Evolutionary conservation across 2,797 vertebrate genomes (phyloP).

Genomic region (Crotalus adamanteus): DNA sequence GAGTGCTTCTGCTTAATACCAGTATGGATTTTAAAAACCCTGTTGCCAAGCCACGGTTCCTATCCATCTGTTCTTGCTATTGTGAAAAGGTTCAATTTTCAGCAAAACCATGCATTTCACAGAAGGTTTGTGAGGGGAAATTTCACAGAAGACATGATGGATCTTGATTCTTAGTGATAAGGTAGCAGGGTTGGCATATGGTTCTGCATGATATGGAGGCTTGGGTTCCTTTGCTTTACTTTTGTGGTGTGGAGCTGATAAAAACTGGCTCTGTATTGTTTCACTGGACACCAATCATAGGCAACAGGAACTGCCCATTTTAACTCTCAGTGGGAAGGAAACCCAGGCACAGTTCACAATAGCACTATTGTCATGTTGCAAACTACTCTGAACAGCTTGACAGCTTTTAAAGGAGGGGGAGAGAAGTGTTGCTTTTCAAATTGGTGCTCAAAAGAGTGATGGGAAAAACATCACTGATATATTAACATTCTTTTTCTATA

Average conservation of each 20-base stretch:
- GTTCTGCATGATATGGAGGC: conserved; percentile 90
- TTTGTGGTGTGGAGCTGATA: conserved; percentile 86
- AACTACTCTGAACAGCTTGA: conserved; percentile 86
- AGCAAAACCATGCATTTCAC: conserved; percentile 76
- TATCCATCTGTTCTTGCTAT: conserved; percentile 89
- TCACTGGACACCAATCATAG: conserved; percentile 79
- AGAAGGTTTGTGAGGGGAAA: conserved; percentile 81
- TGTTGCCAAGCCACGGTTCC: conserved; percentile 76
- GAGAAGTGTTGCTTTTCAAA: conserved; percentile 71
- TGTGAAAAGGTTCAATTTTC: conserved; percentile 79
- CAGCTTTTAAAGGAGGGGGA: conserved; percentile 73
- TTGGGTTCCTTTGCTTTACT: conserved; percentile 83
- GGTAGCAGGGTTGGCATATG: conserved; percentile 97
- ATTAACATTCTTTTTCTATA: conserved; percentile 54
- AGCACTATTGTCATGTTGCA: conserved; percentile 85
- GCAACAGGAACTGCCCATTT: conserved; percentile 83
- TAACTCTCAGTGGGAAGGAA: conserved; percentile 84
- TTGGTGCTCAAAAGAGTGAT: conserved; percentile 67
- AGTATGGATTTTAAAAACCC: conserved; percentile 71
- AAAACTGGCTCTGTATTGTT: conserved; percentile 96
- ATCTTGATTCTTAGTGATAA: conserved; percentile 93
- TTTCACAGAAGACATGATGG: conserved; percentile 80
- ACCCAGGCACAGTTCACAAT: conserved; percentile 89
- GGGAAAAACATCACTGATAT: conserved; percentile 55
- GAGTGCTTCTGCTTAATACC: conserved; percentile 63